Evolutionary conservation across 2,888 invertebrate species (phyloP).

Genomic region (Endomychus coccineus): DNA sequence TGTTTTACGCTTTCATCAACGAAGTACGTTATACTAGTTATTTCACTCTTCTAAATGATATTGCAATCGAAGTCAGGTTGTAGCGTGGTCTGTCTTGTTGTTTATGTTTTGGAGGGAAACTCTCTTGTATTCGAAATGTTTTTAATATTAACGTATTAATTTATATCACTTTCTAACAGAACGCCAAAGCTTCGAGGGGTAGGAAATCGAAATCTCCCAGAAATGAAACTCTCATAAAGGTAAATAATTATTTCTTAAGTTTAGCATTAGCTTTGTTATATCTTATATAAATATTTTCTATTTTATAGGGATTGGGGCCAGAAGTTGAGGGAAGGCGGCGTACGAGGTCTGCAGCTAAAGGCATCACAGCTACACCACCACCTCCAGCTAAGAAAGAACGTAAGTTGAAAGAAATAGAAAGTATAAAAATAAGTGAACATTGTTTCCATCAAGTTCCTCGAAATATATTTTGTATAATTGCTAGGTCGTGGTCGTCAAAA

Average conservation of each 20-base stretch:
- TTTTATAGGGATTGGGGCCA: constrained; percentile 44
- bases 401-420: constrained; percentile 20
- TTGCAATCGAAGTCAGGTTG: constrained; percentile 27
- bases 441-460: not conserved
- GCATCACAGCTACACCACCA: constrained; percentile 47
- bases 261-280: not conserved
- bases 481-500: constrained; percentile 31
- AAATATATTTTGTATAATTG: not conserved
- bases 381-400: constrained; percentile 49
- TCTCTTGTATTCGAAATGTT: constrained; percentile 23
- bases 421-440: not conserved
- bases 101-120: constrained; percentile 44
- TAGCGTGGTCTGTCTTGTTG: constrained; percentile 20
- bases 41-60: constrained; percentile 30
- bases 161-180: constrained; percentile 27
- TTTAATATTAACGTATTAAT: constrained; percentile 7
- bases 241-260: constrained; percentile 23
- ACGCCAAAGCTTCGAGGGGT: constrained; percentile 43
- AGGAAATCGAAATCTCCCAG: constrained; percentile 45
- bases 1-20: constrained; percentile 22
- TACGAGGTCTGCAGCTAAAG: constrained; percentile 51
- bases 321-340: constrained; percentile 51
- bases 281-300: not conserved
- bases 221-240: constrained; percentile 48
- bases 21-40: constrained; percentile 32